phyloP scores from a whole-genome alignment of 2,797 vertebrate species.

The Ammospiza maritima region DNA sequence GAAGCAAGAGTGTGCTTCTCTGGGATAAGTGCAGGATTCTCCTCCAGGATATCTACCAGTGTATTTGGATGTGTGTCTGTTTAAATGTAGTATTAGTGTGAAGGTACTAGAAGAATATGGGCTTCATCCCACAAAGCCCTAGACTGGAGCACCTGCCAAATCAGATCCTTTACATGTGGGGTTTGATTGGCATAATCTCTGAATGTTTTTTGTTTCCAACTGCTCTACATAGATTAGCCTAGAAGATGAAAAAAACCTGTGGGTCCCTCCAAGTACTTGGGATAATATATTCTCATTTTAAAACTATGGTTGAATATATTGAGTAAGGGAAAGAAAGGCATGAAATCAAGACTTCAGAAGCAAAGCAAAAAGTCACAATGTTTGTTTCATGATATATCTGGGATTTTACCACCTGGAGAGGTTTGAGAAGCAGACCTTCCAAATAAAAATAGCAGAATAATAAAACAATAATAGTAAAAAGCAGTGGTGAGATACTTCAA shows the following conservation, averaged over 20 bases:
- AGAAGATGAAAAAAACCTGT: neutral
- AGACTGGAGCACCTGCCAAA: neutral
- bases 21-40: neutral
- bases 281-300: constrained; percentile 10
- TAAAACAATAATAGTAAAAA: constrained; percentile 50
- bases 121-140: neutral
- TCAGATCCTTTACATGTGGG: neutral
- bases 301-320: neutral
- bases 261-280: neutral
- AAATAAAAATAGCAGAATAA: constrained; percentile 42
- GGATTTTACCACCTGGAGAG: constrained; percentile 19
- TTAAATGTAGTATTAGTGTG: neutral
- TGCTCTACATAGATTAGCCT: neutral
- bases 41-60: neutral
- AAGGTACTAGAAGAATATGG: neutral
- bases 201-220: neutral
- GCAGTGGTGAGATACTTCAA: constrained; percentile 5
- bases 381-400: constrained; percentile 22
- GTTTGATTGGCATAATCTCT: neutral
- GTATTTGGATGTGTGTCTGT: neutral
- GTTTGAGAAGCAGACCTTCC: constrained; percentile 26
- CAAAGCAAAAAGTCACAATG: constrained; percentile 7
- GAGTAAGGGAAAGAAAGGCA: neutral
- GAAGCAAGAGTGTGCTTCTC: neutral
- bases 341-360: constrained; percentile 24